Conservation (phyloP, 2,797 vertebrate species). For the Nasua narica region DNA sequence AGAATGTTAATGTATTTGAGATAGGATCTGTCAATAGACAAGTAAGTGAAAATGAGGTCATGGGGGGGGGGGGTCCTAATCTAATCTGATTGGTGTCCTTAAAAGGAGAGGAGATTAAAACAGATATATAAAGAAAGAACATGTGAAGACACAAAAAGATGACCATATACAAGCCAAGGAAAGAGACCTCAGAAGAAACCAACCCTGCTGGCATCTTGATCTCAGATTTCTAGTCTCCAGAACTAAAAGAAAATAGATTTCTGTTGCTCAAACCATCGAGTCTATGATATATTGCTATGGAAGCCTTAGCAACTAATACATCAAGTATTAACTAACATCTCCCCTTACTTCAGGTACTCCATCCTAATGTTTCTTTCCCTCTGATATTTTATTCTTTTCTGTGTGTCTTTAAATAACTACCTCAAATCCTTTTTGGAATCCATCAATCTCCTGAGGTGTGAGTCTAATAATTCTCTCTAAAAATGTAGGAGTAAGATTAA, state of each 20-base stretch:
- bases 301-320: neutral
- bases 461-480: neutral
- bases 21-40: neutral
- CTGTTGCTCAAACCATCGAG: neutral
- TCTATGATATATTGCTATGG: neutral
- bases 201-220: neutral
- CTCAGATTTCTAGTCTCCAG: neutral
- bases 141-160: neutral
- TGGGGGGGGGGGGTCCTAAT: neutral
- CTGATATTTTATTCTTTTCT: neutral
- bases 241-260: neutral
- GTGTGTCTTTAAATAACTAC: neutral
- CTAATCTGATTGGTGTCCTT: neutral
- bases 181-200: neutral
- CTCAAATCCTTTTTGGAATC: conserved; percentile 9
- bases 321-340: neutral
- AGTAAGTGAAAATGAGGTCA: neutral
- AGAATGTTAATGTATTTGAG: neutral
- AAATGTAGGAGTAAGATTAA: neutral
- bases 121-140: neutral
- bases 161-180: neutral
- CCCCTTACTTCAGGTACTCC: neutral
- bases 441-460: neutral
- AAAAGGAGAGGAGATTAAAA: neutral
- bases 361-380: neutral